Evolutionary conservation across 2,888 invertebrate species (phyloP).

Genomic region (Gisinianus flammeolus): DNA sequence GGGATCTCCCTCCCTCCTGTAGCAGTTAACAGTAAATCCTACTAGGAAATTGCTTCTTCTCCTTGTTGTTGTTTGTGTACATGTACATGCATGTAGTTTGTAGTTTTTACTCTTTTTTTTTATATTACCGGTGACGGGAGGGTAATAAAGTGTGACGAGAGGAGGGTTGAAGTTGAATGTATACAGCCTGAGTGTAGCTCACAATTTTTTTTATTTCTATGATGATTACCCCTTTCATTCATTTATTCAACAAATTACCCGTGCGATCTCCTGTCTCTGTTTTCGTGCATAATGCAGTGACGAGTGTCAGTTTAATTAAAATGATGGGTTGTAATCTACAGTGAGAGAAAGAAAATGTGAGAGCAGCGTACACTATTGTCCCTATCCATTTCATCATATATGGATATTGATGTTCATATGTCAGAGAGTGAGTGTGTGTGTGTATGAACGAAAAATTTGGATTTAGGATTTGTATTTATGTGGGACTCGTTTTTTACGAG

Average conservation of each 20-base stretch:
- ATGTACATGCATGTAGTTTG: background rate
- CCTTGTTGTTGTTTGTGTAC: background rate
- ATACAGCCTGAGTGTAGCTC: background rate
- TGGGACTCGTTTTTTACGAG: background rate
- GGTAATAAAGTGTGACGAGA: conserved; percentile 31
- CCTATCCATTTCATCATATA: background rate
- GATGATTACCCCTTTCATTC: conserved; percentile 42
- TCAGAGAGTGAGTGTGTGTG: background rate
- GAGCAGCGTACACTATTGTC: background rate
- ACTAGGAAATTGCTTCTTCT: no score
- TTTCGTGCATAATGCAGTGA: conserved; percentile 41
- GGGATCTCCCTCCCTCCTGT: no score
- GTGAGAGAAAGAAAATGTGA: no score
- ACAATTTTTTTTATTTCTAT: conserved; percentile 31
- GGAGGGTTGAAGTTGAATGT: background rate
- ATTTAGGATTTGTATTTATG: no score
- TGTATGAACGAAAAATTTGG: no score
- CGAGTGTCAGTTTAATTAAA: conserved; percentile 53
- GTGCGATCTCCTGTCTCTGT: conserved; percentile 43
- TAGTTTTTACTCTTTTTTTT: background rate
- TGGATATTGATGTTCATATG: background rate
- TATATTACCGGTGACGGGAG: conserved; percentile 16
- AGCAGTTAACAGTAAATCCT: no score
- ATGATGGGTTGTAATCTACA: conserved; percentile 36
- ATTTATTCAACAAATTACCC: conserved; percentile 48